Conservation (phyloP, 1,140 invertebrate genomes). For the Carcinoscorpius rotundicauda region DNA sequence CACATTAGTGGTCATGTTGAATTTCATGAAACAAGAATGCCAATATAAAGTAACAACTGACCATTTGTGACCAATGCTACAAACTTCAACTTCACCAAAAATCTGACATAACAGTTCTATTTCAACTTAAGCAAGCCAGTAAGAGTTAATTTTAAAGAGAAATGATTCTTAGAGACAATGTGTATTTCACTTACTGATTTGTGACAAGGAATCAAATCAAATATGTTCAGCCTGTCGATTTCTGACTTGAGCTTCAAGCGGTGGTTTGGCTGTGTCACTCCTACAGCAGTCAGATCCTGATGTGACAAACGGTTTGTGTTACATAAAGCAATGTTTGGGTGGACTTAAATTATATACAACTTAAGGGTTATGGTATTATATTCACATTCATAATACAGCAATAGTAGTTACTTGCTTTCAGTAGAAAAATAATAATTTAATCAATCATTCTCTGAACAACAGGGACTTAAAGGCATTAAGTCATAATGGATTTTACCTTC, state of each 20-base stretch:
- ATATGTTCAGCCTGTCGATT: slow-evolving; percentile 84
- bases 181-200: slow-evolving; percentile 17
- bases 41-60: neutral
- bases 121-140: neutral
- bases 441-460: too few relatives aligned
- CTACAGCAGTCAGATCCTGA: slow-evolving; percentile 54
- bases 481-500: too few relatives aligned
- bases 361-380: too few relatives aligned
- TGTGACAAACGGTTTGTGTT: slow-evolving; percentile 6
- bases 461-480: too few relatives aligned
- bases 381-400: too few relatives aligned
- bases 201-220: slow-evolving; percentile 62
- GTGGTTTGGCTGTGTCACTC: slow-evolving; percentile 94
- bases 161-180: neutral
- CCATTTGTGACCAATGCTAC: neutral
- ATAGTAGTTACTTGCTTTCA: too few relatives aligned
- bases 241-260: slow-evolving; percentile 89
- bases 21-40: neutral
- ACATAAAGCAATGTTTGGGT: too few relatives aligned
- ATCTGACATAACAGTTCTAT: neutral
- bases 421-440: too few relatives aligned
- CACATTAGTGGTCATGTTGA: neutral
- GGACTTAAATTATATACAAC: too few relatives aligned
- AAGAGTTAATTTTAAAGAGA: neutral
- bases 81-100: too few relatives aligned